Conservation (phyloP, 2,113 vertebrate genomes). For the Odocoileus hemionus region DNA sequence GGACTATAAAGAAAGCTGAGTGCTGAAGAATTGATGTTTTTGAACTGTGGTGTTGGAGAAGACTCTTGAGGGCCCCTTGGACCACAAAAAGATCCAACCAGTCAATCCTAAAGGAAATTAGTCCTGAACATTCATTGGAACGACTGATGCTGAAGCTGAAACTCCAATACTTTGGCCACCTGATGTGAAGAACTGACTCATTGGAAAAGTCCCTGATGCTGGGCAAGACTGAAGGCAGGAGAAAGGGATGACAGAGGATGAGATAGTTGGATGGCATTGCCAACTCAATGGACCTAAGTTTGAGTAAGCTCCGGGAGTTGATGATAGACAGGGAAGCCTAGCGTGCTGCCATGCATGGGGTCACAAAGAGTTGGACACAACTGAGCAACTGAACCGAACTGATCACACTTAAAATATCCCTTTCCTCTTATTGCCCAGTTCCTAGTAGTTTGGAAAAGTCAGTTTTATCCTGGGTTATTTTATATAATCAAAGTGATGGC, state of each 20-base stretch:
- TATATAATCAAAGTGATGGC: not conserved
- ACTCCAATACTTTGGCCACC: not conserved
- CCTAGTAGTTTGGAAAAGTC: not conserved
- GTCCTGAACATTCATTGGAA: not conserved
- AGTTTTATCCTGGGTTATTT: not conserved
- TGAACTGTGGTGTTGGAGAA: not conserved
- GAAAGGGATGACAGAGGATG: not conserved
- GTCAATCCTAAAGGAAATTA: not conserved
- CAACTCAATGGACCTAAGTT: not conserved
- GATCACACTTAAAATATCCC: not conserved
- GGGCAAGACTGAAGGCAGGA: not conserved
- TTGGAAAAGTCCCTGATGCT: not conserved
- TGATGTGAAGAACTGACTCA: not conserved
- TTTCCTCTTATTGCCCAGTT: not conserved
- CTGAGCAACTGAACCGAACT: not conserved
- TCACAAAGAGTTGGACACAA: not conserved
- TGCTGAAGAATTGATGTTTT: not conserved
- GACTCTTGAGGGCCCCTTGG: not conserved
- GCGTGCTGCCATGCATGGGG: accelerated
- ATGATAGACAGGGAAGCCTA: not conserved
- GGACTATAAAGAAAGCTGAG: not conserved
- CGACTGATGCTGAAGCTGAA: not conserved
- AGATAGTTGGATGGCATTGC: not conserved
- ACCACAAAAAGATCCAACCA: not conserved
- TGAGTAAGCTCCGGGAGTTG: not conserved